Base-by-base conservation (phyloP, 2,888 invertebrate species). In the Drosophila buzzatii region DNA sequence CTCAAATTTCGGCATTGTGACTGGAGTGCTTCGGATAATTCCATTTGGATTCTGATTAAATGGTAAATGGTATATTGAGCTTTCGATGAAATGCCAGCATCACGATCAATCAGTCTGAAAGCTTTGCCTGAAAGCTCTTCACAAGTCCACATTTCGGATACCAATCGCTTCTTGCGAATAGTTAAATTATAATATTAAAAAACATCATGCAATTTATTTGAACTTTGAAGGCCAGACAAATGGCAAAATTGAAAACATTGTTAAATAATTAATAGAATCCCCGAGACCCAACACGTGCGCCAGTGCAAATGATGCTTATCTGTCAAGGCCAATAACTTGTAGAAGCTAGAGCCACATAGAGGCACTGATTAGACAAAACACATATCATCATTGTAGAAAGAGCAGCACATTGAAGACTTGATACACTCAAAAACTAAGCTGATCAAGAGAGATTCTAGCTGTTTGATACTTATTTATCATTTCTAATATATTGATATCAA, bases 271-370 rank as follows among this genome's bases (percentile, higher is more conserved):
- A 3, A 20, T 39, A 55, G 47, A 33, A 10, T 49, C 23, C 31
- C 57, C 61, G 16, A 16, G 27, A 16, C 23, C 44, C 23, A 51
- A 60, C 64, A 62, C 79, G 65, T 70, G 79, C 49, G 10, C 5
- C 45, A 39, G 18, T 37, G 16, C n/a, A 47, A 6, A 6, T 33
- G 1, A 9, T n/a, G 16, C 63, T 79, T 65, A 76, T 79, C 76
- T 79, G 52, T 27, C 23, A 37, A 37, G 27, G 18, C 41, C 10
- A 27, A 7, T 10, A 14, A n/a, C 16, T 10, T 18, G 12, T 6
- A 9, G 31, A n/a, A 31, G 12, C 53, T 35, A 51, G n/a, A 45
- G 47, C 42, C 20, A 31, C 10, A 33, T 14, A 39, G 39, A 52
- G 55, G 12, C n/a, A 23, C n/a, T 35, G 20, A 47, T 9, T 47